Conservation (phyloP, 2,888 invertebrate species). For the Tineola bisselliella region DNA sequence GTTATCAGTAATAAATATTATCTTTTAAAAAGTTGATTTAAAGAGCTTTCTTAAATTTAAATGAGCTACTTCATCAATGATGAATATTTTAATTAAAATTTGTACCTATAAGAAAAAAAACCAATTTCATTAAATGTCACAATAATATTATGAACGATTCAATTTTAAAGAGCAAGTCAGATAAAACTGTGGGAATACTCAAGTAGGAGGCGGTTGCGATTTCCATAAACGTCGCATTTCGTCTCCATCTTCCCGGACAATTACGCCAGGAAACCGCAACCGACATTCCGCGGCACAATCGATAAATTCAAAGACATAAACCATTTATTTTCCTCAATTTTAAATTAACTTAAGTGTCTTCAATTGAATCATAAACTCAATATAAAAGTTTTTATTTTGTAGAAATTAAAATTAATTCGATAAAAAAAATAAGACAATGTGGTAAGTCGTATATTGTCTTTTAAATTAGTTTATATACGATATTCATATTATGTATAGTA, state of each 20-base stretch:
- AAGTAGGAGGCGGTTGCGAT: conserved; percentile 25
- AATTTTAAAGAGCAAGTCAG: neutral
- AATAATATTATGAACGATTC: neutral
- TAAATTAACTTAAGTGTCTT: neutral
- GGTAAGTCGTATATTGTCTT: too few relatives aligned
- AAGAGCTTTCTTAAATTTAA: too few relatives aligned
- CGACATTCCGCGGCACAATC: conserved; percentile 10
- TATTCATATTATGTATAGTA: too few relatives aligned
- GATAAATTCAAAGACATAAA: conserved; percentile 11
- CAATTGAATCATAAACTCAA: neutral
- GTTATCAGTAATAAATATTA: too few relatives aligned
- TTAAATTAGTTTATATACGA: too few relatives aligned
- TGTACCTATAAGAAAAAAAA: too few relatives aligned
- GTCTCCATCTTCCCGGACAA: conserved; percentile 27
- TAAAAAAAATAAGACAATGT: too few relatives aligned
- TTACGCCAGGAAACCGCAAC: conserved; percentile 10
- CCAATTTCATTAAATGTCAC: neutral
- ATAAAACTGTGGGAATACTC: neutral
- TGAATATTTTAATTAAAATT: too few relatives aligned
- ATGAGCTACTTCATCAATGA: too few relatives aligned
- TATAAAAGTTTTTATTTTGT: too few relatives aligned
- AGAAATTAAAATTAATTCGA: too few relatives aligned
- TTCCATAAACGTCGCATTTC: conserved; percentile 55
- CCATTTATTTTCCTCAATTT: neutral
- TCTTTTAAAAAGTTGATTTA: too few relatives aligned